phyloP scores from a whole-genome alignment of 2,113 vertebrate species.

The Holacanthus passer region DNA sequence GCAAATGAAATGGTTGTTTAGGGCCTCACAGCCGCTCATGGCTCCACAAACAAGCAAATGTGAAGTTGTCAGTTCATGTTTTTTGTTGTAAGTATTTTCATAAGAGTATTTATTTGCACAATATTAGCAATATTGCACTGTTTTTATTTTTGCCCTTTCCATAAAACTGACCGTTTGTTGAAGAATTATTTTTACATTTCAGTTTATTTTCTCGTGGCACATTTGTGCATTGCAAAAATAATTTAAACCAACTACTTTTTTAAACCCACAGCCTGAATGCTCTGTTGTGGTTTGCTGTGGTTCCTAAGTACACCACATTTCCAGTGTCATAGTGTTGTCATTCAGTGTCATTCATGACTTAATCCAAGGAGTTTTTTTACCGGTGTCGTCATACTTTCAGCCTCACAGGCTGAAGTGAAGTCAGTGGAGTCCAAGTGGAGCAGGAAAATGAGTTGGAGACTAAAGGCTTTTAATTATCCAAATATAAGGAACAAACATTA shows the following conservation, averaged over 20 bases:
- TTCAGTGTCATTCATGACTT: not conserved
- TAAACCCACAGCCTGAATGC: not conserved
- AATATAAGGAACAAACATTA: not conserved
- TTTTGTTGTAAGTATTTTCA: not conserved
- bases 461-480: not conserved
- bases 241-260: no score
- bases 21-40: not conserved
- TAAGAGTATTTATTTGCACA: not conserved
- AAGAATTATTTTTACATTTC: not conserved
- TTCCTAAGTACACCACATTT: not conserved
- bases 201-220: no score
- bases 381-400: not conserved
- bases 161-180: not conserved
- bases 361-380: not conserved
- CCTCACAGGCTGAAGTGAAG: not conserved
- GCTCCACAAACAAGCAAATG: conserved; percentile 1
- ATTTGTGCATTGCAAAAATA: not conserved
- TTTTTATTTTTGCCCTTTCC: not conserved
- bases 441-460: not conserved
- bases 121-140: not conserved
- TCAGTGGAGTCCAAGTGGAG: not conserved
- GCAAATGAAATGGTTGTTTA: not conserved
- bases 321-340: no score
- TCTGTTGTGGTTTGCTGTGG: not conserved
- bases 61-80: not conserved